phyloP scores from a whole-genome alignment of 2,888 invertebrate genomes.

The Diploptera punctata region DNA sequence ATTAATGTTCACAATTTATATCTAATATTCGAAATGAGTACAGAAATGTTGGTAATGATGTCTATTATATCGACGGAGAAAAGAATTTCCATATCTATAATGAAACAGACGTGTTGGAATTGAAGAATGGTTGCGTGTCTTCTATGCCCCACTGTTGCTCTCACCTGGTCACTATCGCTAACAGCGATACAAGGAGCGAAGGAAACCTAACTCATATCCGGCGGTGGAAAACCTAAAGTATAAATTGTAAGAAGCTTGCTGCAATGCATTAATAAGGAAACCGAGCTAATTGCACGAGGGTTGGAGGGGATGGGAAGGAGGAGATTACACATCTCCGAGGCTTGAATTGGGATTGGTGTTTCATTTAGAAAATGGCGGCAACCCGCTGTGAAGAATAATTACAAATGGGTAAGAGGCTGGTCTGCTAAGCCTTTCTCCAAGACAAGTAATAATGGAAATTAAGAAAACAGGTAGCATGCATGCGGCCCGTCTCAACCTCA shows the following conservation, averaged over 20 bases:
- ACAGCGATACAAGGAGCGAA: constrained; percentile 25
- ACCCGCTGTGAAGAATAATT: constrained; percentile 39
- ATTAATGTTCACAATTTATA: too few species aligned
- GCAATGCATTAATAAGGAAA: constrained; percentile 55
- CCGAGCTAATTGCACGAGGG: constrained; percentile 55
- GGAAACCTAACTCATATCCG: constrained; percentile 37
- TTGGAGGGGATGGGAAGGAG: background rate
- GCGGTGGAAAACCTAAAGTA: constrained; percentile 34
- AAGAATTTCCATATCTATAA: too few species aligned
- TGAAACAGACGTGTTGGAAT: too few species aligned
- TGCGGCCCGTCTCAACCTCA: background rate
- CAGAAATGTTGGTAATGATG: too few species aligned
- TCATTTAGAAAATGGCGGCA: constrained; percentile 38
- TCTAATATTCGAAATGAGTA: too few species aligned
- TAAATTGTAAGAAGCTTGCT: constrained; percentile 36
- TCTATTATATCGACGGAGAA: too few species aligned
- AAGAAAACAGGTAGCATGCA: constrained; percentile 21
- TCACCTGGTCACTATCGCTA: constrained; percentile 13
- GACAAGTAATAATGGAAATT: constrained; percentile 30
- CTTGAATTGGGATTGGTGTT: constrained; percentile 35
- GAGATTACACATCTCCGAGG: constrained; percentile 31
- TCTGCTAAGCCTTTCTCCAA: constrained; percentile 15
- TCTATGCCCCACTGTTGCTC: background rate
- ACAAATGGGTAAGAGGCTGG: constrained; percentile 25
- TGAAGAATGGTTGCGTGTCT: too few species aligned